Percentiles rank a stretch among this genome's conserved stretches.
phyloP scores from a whole-genome alignment of 2,113 vertebrate genomes.

The Chrysochloris asiatica region DNA sequence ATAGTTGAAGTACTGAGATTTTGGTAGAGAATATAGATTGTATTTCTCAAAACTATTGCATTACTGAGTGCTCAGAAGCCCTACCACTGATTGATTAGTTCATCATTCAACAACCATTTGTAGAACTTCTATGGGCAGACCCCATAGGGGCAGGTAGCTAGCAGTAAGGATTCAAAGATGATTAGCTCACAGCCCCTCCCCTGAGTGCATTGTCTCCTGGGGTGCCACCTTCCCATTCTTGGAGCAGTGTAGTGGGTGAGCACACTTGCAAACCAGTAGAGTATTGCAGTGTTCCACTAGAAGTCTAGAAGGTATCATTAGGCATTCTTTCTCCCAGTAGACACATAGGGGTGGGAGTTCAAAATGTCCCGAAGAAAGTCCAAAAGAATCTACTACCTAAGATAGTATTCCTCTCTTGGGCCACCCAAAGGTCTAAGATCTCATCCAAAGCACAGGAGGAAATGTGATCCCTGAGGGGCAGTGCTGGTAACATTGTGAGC shows the following conservation, averaged over 20 bases:
- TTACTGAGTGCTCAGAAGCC: background rate
- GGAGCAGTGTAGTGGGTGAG: background rate
- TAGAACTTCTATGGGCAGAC: background rate
- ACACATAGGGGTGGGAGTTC: background rate
- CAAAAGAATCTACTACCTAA: background rate
- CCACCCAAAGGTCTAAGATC: background rate
- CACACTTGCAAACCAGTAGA: background rate
- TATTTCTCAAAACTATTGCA: background rate
- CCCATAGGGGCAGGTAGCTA: background rate
- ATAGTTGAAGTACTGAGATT: background rate
- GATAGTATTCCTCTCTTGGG: background rate
- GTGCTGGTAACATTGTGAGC: background rate
- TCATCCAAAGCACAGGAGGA: background rate
- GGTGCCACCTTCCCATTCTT: too few species aligned
- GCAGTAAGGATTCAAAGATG: background rate
- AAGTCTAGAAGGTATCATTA: background rate
- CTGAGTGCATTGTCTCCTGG: accelerated
- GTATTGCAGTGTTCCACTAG: background rate
- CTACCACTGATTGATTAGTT: background rate
- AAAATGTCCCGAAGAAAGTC: background rate
- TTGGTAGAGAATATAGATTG: background rate
- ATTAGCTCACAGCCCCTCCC: background rate
- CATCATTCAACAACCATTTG: background rate
- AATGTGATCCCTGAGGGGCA: background rate
- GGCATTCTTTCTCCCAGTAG: background rate